Evolutionary conservation across 2,113 vertebrate species (phyloP), one percentile per base, ranked within the genome.

Genomic region (Urocitellus parryii): DNA sequence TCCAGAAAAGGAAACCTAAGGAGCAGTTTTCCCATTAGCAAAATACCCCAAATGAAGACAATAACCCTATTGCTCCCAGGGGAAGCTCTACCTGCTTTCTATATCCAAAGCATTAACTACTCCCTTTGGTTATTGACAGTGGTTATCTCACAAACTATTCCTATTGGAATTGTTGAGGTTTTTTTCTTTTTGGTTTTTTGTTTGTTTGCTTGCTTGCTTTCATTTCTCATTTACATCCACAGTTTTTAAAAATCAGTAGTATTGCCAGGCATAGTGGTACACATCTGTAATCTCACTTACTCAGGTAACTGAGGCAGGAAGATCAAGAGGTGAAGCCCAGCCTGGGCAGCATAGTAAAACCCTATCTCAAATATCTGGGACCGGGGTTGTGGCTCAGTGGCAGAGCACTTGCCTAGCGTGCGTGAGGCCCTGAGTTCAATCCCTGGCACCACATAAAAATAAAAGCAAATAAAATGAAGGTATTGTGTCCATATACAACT

Each of bases 51-150:
- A 42, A 7, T 24, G 10, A 56, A 42, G 88, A 45, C 67, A 24
- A 42, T 61, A 13, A 37, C 13, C 13, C 0, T 45, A 2, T 45
- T 42, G 1, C 32, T 70, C 76, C 91, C 68, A 11, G 18, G 22
- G 34, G 24, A 67, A 22, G 39, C 37, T 34, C 58, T 48, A 32
- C 74, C 88, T 34, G 45, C 70, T 87, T 74, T 88, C 61, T 63
- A 0, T 18, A 79, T 80, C 68, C 78, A 11, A 8, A 14, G 17
- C 18, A 73, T 29, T 27, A 27, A 83, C 92, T 87, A 45, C 14
- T 29, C 27, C 74, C 65, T 76, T 95, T 88, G 65, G 16, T 86
- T 93, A 96, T 83, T 97, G 51, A 68, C 87, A 32, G 10, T 84
- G 22, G 22, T 93, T 61, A 88, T 83, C 76, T 90, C 78, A 96